Percentiles rank a stretch among this genome's conserved stretches.
Conservation (phyloP, 2,797 vertebrate genomes). For the Amazona finschi region DNA sequence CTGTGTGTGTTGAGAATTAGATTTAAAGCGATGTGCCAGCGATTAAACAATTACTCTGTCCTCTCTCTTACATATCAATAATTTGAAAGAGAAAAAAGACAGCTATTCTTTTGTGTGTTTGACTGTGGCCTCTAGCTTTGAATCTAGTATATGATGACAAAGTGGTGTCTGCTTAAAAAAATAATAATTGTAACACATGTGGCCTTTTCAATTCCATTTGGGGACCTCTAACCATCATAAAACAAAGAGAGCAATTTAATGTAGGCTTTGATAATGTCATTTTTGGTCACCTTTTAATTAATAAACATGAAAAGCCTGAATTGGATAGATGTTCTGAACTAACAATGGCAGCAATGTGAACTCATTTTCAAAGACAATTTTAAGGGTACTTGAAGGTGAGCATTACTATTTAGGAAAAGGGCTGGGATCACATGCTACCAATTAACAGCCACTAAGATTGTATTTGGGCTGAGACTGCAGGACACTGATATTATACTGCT, state of each 20-base stretch:
- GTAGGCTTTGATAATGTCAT: constrained; percentile 31
- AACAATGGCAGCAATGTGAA: constrained; percentile 29
- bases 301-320: constrained; percentile 48
- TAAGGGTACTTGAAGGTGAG: constrained; percentile 36
- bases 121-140: constrained; percentile 31
- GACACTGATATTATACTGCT: neutral
- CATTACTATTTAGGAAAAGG: constrained; percentile 1
- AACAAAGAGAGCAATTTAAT: constrained; percentile 45
- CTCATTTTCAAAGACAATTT: constrained; percentile 18
- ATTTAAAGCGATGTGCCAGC: constrained; percentile 55
- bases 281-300: constrained; percentile 59
- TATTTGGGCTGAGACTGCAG: neutral
- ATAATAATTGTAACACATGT: constrained; percentile 14
- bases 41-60: constrained; percentile 61
- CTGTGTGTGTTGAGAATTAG: constrained; percentile 44
- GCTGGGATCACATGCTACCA: neutral
- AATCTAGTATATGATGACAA: constrained; percentile 35
- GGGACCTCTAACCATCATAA: constrained; percentile 22
- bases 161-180: constrained; percentile 26
- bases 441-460: neutral
- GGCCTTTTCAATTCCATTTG: constrained; percentile 47
- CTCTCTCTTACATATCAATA: constrained; percentile 47
- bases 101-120: constrained; percentile 34
- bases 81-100: constrained; percentile 36
- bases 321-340: constrained; percentile 17